phyloP scores from a whole-genome alignment of 1,140 invertebrate species.

The Cryptotermes secundus region DNA sequence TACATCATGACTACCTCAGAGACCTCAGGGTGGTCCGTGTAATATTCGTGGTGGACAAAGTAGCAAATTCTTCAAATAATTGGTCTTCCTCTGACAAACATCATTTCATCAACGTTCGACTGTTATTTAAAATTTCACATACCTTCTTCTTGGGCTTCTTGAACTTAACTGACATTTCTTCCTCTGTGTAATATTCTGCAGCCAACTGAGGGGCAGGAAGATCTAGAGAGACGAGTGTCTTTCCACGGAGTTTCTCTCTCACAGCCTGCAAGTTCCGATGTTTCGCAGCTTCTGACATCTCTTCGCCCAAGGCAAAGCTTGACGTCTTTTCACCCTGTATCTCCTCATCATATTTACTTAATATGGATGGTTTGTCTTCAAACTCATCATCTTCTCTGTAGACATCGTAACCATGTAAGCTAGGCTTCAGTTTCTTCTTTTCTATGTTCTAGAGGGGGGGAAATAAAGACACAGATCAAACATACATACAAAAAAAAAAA shows the following conservation, averaged over 20 bases:
- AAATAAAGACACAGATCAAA: conserved; percentile 23
- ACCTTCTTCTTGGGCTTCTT: conserved; percentile 94
- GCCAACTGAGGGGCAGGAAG: conserved; percentile 70
- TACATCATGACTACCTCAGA: no score
- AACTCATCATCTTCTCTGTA: conserved; percentile 83
- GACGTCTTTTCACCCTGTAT: conserved; percentile 77
- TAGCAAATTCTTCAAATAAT: no score
- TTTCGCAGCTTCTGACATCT: background rate
- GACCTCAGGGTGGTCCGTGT: no score
- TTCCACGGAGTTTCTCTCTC: conserved; percentile 53
- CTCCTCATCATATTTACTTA: conserved; percentile 96
- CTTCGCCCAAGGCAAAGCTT: conserved; percentile 75
- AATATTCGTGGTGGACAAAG: no score
- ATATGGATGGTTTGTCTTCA: conserved; percentile 68
- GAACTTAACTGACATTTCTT: conserved; percentile 81
- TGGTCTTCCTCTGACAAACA: no score
- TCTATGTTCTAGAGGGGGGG: conserved; percentile 65
- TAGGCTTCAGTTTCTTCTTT: conserved; percentile 78
- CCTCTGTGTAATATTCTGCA: conserved; percentile 84
- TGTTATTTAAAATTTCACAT: conserved; percentile 39
- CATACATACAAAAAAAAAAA: background rate
- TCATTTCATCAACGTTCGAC: no score
- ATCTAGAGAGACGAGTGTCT: conserved; percentile 73
- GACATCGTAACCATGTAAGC: conserved; percentile 65
- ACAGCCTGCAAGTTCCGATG: conserved; percentile 45